Evolutionary conservation across 2,888 invertebrate species (phyloP).

Genomic region (Drosophila monieri): DNA sequence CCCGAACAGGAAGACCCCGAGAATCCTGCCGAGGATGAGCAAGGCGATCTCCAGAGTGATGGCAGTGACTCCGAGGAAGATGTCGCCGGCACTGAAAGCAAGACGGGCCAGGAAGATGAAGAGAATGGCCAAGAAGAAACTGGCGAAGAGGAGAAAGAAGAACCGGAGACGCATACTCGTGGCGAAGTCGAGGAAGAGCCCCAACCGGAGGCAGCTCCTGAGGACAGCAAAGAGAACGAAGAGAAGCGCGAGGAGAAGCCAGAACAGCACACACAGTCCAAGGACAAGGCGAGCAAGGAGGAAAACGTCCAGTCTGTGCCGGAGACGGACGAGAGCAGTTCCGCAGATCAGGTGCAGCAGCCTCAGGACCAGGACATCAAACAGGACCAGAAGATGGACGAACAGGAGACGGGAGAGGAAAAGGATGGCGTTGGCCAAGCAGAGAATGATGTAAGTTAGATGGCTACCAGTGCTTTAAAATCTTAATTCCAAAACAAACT

Average conservation of each 20-base stretch:
- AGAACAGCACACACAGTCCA: conserved; percentile 80
- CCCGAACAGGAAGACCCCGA: conserved; percentile 70
- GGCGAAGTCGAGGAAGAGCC: conserved; percentile 77
- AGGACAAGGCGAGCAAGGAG: conserved; percentile 82
- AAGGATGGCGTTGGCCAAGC: conserved; percentile 90
- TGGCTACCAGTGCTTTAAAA: not conserved
- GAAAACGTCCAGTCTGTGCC: conserved; percentile 83
- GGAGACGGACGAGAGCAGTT: conserved; percentile 80
- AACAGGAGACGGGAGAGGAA: conserved; percentile 85
- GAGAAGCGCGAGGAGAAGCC: conserved; percentile 83
- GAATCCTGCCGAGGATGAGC: conserved; percentile 84
- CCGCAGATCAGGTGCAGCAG: conserved; percentile 82
- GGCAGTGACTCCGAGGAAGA: conserved; percentile 85
- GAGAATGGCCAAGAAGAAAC: conserved; percentile 83
- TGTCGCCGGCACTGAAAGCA: conserved; percentile 79
- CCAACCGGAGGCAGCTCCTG: conserved; percentile 80
- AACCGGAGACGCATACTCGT: conserved; percentile 85
- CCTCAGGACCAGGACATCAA: conserved; percentile 83
- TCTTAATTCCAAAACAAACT: not conserved
- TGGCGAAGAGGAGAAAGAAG: conserved; percentile 85
- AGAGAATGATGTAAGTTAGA: conserved; percentile 86
- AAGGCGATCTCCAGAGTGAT: conserved; percentile 85
- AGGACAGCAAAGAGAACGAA: conserved; percentile 85
- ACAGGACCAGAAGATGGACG: conserved; percentile 85
- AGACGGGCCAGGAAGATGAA: conserved; percentile 76